Evolutionary conservation across 2,113 vertebrate species (phyloP).

Genomic region (Trichechus manatus): DNA sequence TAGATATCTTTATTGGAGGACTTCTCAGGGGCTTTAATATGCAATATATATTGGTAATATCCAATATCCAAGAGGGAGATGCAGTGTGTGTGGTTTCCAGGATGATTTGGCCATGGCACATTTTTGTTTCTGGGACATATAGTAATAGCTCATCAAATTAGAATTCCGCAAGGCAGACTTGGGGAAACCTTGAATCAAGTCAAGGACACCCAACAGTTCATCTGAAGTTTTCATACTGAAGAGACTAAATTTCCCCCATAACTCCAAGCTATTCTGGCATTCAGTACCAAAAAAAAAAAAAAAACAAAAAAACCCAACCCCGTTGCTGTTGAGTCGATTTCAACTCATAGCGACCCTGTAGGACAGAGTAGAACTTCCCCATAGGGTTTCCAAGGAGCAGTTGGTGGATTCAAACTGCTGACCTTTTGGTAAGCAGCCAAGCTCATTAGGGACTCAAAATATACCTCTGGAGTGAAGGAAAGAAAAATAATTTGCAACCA

Average conservation of each 20-base stretch:
- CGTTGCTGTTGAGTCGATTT: too few species aligned
- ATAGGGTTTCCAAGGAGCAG: too few species aligned
- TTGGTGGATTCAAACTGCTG: too few species aligned
- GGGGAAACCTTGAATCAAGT: neutral
- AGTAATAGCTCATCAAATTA: slow-evolving; percentile 1
- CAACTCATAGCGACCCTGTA: too few species aligned
- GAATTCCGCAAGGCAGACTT: neutral
- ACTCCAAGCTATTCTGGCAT: neutral
- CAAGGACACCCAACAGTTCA: neutral
- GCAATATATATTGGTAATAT: too few species aligned
- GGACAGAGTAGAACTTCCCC: too few species aligned
- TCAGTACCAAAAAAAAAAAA: too few species aligned
- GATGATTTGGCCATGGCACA: neutral
- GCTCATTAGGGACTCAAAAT: neutral
- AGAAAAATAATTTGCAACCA: too few species aligned
- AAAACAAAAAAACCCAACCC: too few species aligned
- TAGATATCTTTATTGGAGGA: fast-evolving
- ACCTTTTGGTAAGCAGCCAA: too few species aligned
- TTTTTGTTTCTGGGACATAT: neutral
- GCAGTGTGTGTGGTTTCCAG: neutral
- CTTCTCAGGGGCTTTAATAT: neutral
- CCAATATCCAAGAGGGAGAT: neutral
- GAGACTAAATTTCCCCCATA: neutral
- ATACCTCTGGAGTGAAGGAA: neutral
- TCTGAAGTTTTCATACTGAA: neutral